Percentiles rank a stretch among this genome's conserved stretches.
Evolutionary conservation across 1,140 invertebrate species (phyloP).

Genomic region (Drosophila nannoptera): DNA sequence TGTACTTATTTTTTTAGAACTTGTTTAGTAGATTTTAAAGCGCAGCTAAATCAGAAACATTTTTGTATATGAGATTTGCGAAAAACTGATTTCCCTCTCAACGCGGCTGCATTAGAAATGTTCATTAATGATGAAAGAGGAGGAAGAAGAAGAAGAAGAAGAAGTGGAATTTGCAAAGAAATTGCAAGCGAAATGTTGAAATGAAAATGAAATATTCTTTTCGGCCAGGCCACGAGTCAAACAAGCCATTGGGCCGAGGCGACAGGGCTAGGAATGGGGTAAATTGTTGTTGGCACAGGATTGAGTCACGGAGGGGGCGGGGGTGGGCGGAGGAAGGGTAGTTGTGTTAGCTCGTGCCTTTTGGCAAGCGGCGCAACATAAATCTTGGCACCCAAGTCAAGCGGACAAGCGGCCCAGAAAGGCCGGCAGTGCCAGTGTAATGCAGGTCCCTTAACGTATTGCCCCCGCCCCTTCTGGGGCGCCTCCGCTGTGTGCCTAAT

Average conservation of each 20-base stretch:
- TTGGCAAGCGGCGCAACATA: conserved; percentile 64
- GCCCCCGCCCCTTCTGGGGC: background rate
- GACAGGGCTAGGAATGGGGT: background rate
- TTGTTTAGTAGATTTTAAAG: no score
- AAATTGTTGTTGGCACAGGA: background rate
- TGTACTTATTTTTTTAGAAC: no score
- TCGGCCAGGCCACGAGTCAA: conserved; percentile 58
- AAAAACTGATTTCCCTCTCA: no score
- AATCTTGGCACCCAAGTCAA: conserved; percentile 53
- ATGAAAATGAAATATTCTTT: conserved; percentile 68
- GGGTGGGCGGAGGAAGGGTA: conserved; percentile 1
- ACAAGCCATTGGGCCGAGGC: conserved; percentile 24
- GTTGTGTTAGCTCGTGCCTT: conserved; percentile 10
- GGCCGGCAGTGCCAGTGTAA: conserved; percentile 30
- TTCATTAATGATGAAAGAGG: background rate
- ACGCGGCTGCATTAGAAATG: no score
- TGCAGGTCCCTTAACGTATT: conserved; percentile 24
- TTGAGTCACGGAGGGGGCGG: background rate
- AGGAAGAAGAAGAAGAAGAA: background rate
- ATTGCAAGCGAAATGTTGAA: conserved; percentile 37
- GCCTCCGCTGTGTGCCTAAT: conserved; percentile 16
- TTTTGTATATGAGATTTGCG: no score
- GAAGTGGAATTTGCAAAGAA: conserved; percentile 20
- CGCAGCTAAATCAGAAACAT: no score
- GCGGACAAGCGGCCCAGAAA: conserved; percentile 28